A percentile compares a stretch with the other conserved stretches of the same genome.
These are phyloP conservation scores for Acanthacorydalis orientalis DNA, from an alignment of 2,888 invertebrate genomes.

Conservation along the genomic window DNA sequence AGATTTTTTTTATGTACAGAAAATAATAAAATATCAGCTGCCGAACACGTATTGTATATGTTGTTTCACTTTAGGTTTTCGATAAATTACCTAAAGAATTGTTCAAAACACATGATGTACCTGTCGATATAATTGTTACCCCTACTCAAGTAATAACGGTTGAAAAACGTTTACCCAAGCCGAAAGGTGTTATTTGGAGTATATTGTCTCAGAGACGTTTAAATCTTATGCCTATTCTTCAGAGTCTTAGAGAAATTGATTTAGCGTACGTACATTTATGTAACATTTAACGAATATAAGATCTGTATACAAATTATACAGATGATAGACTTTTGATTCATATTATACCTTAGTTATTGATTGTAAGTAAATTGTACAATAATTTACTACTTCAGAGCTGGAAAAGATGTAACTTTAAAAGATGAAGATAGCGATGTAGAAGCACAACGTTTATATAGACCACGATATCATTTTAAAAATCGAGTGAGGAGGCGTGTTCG, in stretches of 20 bases:
- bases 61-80: slow-evolving; percentile 33
- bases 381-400: slow-evolving; percentile 26
- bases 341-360: neutral
- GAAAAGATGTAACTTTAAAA: slow-evolving; percentile 43
- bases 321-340: neutral
- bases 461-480: slow-evolving; percentile 17
- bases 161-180: slow-evolving; percentile 38
- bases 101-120: slow-evolving; percentile 66
- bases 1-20: slow-evolving; percentile 5
- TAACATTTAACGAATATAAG: neutral
- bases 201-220: slow-evolving; percentile 54
- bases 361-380: no score
- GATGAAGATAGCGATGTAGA: slow-evolving; percentile 55
- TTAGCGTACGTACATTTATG: slow-evolving; percentile 36
- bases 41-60: no score
- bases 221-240: slow-evolving; percentile 54
- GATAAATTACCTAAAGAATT: slow-evolving; percentile 56
- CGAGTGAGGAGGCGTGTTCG: slow-evolving; percentile 24
- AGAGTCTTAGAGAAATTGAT: slow-evolving; percentile 46
- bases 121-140: slow-evolving; percentile 73
- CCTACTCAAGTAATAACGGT: slow-evolving; percentile 60
- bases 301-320: neutral
- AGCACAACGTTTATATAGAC: slow-evolving; percentile 26
- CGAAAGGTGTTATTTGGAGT: slow-evolving; percentile 65
- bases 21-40: no score